Evolutionary conservation across 2,113 vertebrate genomes (phyloP), one percentile per base, ranked within the genome.

Genomic region (Hippocampus zosterae): DNA sequence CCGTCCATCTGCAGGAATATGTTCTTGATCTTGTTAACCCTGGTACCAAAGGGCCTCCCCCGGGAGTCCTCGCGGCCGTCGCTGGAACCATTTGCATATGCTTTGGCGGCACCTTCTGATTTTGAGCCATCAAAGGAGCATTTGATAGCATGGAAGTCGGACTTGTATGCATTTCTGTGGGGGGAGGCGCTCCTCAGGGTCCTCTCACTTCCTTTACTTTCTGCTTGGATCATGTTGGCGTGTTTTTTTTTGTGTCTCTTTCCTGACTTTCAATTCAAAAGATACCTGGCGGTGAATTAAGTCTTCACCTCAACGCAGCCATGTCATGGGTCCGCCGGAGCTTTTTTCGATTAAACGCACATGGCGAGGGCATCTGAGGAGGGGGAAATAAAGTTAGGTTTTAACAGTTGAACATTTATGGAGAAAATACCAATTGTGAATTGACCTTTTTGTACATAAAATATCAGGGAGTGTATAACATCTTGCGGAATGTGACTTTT

Each of bases 1-100:
- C 93, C 89, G 69, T 95, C 95, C 95, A 97, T 94, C 53, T 97
- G 95, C 33, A 97, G 88, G 83, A 97, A 96, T 81, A 97, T 96
- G 66, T 92, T 97, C 88, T 96, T 97, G 76, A 97, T 97, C 88
- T 96, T 97, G 81, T 94, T 94, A 37, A 97, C 94, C 68, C 95
- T 87, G 68, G 93, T 96, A 67, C 95, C 95, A 0, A 96, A 96
- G 57, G 92, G 92, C 78, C 95, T 92, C 41, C 95, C 95, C 73
- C 95, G 91, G 2, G 90, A 87, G 72, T 94, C 93, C 8, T 92
- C 92, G 48, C 88, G 75, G 60, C 89, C 88, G 79, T 92, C 94
- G 73, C 82, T 91, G 61, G 92, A 92, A 0, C 94, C 94, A 87
- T 89, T 96, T 79, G 95, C 86, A 85, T 93, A 92, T 0, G 84